Conservation (phyloP, 2,113 vertebrate genomes). For the Cygnus buccinator region DNA sequence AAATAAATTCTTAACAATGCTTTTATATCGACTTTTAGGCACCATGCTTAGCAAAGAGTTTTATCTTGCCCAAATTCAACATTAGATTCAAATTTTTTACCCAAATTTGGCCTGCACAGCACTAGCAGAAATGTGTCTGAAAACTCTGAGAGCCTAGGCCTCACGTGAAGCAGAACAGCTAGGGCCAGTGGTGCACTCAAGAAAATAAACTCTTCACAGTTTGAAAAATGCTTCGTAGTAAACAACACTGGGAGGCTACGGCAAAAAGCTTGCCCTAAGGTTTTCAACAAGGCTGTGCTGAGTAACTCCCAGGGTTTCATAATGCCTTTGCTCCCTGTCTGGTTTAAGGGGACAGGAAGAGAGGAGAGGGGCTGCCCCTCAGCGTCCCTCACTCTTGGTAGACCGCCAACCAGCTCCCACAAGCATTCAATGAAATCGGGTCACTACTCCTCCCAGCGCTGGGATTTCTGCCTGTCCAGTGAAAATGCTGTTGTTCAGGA, state of each 20-base stretch:
- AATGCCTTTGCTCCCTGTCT: fast-evolving
- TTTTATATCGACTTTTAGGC: background rate
- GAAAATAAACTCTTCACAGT: background rate
- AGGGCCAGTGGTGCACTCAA: background rate
- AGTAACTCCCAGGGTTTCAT: background rate
- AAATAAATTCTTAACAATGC: background rate
- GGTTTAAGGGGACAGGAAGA: background rate
- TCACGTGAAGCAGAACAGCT: background rate
- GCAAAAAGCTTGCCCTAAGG: background rate
- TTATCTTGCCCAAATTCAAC: background rate
- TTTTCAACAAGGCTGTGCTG: background rate
- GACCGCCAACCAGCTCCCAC: background rate
- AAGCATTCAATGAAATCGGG: background rate
- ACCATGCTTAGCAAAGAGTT: background rate
- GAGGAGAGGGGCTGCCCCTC: fast-evolving
- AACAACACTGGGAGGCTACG: fast-evolving
- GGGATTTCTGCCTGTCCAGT: background rate
- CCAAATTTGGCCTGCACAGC: background rate
- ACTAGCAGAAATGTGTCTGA: background rate
- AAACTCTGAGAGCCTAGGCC: background rate
- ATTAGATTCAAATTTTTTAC: background rate
- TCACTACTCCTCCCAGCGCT: background rate
- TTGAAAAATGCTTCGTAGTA: background rate
- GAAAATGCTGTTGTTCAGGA: background rate
- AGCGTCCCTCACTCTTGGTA: background rate